Evolutionary conservation across 2,888 invertebrate genomes (phyloP).

Genomic region (Ormyrus nitidulus): DNA sequence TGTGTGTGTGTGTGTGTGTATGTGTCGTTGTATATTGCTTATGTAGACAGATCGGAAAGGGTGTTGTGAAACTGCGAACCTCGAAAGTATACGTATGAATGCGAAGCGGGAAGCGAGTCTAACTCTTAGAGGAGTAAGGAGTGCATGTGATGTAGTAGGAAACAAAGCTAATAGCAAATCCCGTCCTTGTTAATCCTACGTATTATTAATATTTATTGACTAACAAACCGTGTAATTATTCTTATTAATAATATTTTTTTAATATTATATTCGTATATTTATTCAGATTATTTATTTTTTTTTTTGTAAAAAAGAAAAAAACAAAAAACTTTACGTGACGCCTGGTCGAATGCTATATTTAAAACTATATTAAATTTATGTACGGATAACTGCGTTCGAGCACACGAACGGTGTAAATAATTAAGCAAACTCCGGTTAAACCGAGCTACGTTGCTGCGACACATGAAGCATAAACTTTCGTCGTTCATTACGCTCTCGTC

Average conservation of each 20-base stretch:
- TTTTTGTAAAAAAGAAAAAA: conserved; percentile 66
- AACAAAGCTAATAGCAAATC: conserved; percentile 32
- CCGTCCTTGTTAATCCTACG: conserved; percentile 63
- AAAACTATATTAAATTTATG: conserved; percentile 41
- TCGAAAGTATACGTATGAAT: background rate
- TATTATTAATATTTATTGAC: conserved; percentile 72
- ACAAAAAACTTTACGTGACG: conserved; percentile 66
- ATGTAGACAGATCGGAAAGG: conserved; percentile 14
- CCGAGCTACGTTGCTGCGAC: conserved; percentile 48
- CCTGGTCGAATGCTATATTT: conserved; percentile 53
- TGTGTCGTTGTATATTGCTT: conserved; percentile 10
- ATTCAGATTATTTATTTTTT: conserved; percentile 75
- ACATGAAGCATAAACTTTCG: conserved; percentile 14
- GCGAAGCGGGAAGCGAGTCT: background rate
- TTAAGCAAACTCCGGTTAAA: conserved; percentile 38
- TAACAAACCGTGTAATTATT: conserved; percentile 65
- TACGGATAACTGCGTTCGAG: conserved; percentile 46
- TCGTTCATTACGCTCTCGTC: background rate
- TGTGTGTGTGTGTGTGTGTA: conserved; percentile 9
- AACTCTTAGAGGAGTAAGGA: background rate
- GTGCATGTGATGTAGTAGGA: background rate
- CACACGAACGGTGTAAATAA: conserved; percentile 50
- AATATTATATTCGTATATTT: conserved; percentile 70
- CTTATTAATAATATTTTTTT: conserved; percentile 53
- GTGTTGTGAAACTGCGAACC: background rate